Conservation (phyloP, 2,113 vertebrate genomes). For the Lophius piscatorius region DNA sequence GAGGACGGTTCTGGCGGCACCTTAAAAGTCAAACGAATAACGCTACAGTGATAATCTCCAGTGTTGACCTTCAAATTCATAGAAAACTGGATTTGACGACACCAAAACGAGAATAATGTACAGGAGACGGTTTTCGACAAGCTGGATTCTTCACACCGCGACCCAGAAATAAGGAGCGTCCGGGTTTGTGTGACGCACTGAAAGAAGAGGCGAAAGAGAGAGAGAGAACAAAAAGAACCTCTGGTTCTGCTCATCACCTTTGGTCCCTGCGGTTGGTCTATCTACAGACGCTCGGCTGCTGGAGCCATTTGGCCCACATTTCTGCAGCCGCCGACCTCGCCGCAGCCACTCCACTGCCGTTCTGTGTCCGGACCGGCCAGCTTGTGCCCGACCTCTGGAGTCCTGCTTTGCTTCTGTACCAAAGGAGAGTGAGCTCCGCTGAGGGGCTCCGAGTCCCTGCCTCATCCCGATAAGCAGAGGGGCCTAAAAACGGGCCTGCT, state of each 20-base stretch:
- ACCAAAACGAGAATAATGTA: constrained; percentile 2
- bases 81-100: constrained; percentile 5
- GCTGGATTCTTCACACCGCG: constrained; percentile 2
- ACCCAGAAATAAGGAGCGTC: constrained; percentile 13
- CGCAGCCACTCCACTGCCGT: constrained; percentile 21
- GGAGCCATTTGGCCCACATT: constrained; percentile 33
- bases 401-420: constrained; percentile 14
- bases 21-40: constrained; percentile 16
- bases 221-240: constrained; percentile 37
- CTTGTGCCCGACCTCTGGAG: constrained; percentile 4
- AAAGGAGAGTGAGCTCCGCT: constrained; percentile 32
- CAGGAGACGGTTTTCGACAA: background rate
- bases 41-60: constrained; percentile 18
- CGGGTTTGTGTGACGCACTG: constrained; percentile 8
- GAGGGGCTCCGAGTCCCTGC: constrained; percentile 40
- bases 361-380: constrained; percentile 13
- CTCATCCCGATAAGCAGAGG: constrained; percentile 59
- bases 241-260: constrained; percentile 50
- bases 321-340: constrained; percentile 24
- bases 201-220: background rate
- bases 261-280: constrained; percentile 52
- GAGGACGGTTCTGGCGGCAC: constrained; percentile 35
- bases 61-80: constrained; percentile 1
- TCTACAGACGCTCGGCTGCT: constrained; percentile 32
- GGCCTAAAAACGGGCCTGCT: constrained; percentile 34